Evolutionary conservation across 2,797 vertebrate species (phyloP).

Genomic region (Morus bassanus): DNA sequence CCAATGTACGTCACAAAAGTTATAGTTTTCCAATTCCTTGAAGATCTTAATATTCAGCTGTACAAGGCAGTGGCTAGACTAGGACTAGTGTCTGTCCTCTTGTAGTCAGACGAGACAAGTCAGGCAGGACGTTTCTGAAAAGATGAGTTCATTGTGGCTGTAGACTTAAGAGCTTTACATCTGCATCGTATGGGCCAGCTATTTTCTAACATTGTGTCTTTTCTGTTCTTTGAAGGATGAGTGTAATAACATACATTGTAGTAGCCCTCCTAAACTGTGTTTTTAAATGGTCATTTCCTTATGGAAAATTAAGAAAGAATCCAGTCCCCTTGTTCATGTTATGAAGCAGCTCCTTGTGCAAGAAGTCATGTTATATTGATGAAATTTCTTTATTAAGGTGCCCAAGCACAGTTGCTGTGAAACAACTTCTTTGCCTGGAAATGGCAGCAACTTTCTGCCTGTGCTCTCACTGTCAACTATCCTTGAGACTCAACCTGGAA

Average conservation of each 20-base stretch:
- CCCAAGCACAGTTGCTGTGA: neutral
- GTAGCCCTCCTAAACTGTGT: neutral
- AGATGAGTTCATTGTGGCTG: neutral
- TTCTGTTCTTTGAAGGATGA: neutral
- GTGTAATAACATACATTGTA: neutral
- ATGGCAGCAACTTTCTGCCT: neutral
- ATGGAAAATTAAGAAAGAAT: neutral
- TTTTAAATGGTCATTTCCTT: neutral
- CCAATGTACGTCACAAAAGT: conserved; percentile 79
- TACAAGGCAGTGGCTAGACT: neutral
- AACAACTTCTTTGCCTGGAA: neutral
- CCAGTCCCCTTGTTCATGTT: neutral
- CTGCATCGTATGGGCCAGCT: neutral
- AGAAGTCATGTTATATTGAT: neutral
- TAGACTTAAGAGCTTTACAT: neutral
- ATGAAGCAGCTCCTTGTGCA: neutral
- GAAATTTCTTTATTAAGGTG: neutral
- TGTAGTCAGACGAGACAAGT: neutral
- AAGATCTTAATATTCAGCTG: neutral
- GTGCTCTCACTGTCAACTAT: neutral
- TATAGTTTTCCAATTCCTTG: fast-evolving
- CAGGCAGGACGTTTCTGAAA: neutral
- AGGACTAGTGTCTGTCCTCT: neutral
- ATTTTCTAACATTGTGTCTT: neutral
- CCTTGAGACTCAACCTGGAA: neutral